phyloP scores from a whole-genome alignment of 2,797 vertebrate species.

The Gymnopithys bicolor region DNA sequence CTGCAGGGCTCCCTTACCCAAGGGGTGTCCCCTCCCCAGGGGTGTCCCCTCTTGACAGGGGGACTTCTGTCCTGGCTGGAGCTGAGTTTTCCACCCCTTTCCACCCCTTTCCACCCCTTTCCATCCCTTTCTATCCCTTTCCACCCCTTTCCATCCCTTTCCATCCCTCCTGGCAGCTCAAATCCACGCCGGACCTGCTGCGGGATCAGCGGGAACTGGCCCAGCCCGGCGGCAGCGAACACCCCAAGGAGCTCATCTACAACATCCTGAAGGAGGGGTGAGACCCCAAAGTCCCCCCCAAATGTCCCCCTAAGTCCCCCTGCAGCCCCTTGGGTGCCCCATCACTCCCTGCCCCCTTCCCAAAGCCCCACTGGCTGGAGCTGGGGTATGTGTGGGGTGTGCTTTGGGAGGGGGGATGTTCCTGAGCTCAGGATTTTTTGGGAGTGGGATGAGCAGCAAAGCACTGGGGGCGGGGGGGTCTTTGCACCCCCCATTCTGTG shows the following conservation, averaged over 20 bases:
- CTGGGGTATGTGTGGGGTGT: neutral
- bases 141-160: too few relatives aligned
- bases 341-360: too few relatives aligned
- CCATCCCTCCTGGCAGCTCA: slow-evolving; percentile 67
- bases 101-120: too few relatives aligned
- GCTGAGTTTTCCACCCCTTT: neutral
- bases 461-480: neutral
- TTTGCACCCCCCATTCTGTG: rapidly evolving
- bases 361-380: too few relatives aligned
- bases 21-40: too few relatives aligned
- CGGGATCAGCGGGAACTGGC: slow-evolving; percentile 86
- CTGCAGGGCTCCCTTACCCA: neutral
- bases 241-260: slow-evolving; percentile 85
- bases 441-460: neutral
- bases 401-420: neutral
- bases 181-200: slow-evolving; percentile 94
- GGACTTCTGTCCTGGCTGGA: rapidly evolving
- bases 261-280: slow-evolving; percentile 90
- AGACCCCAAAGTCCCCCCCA: neutral
- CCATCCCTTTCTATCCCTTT: too few relatives aligned
- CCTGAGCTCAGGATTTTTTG: neutral
- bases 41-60: neutral
- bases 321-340: too few relatives aligned
- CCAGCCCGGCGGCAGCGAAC: slow-evolving; percentile 79
- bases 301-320: too few relatives aligned